These are phyloP conservation scores for Reticulitermes lucifugus DNA, from an alignment of 2,888 invertebrate genomes.

Conservation along the genomic window DNA sequence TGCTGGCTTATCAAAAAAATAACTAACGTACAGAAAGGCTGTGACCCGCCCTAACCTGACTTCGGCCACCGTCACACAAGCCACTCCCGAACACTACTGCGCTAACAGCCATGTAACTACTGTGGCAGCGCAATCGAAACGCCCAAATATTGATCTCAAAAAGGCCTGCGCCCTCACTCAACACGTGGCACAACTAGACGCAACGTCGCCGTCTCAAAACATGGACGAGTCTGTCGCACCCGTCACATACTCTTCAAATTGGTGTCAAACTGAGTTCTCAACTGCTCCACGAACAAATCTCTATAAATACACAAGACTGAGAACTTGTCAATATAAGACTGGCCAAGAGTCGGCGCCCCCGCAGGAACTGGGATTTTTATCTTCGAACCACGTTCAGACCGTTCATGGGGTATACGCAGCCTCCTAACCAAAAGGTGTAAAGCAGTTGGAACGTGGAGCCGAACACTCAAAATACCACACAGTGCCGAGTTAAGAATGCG, in stretches of 20 bases:
- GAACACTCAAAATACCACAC: too few relatives aligned
- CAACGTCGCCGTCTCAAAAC: constrained; percentile 12
- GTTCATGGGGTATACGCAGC: too few relatives aligned
- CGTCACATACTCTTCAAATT: not conserved
- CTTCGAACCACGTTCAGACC: too few relatives aligned
- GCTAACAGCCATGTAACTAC: constrained; percentile 30
- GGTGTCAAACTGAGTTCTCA: too few relatives aligned
- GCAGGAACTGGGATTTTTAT: too few relatives aligned
- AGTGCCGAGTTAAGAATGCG: too few relatives aligned
- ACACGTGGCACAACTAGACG: constrained; percentile 44
- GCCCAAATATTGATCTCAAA: constrained; percentile 42
- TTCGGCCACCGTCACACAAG: constrained; percentile 7
- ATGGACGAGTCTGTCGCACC: not conserved
- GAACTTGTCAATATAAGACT: too few relatives aligned
- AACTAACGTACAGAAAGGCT: not conserved
- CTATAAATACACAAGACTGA: too few relatives aligned
- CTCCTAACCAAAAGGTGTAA: too few relatives aligned
- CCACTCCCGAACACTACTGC: constrained; percentile 42
- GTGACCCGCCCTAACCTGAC: not conserved
- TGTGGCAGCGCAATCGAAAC: not conserved
- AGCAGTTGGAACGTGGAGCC: too few relatives aligned
- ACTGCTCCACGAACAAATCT: too few relatives aligned
- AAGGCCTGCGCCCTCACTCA: constrained; percentile 39
- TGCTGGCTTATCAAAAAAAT: not conserved
- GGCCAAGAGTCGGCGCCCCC: too few relatives aligned